phyloP scores from a whole-genome alignment of 2,888 invertebrate genomes.

The Capitulum mitella region DNA sequence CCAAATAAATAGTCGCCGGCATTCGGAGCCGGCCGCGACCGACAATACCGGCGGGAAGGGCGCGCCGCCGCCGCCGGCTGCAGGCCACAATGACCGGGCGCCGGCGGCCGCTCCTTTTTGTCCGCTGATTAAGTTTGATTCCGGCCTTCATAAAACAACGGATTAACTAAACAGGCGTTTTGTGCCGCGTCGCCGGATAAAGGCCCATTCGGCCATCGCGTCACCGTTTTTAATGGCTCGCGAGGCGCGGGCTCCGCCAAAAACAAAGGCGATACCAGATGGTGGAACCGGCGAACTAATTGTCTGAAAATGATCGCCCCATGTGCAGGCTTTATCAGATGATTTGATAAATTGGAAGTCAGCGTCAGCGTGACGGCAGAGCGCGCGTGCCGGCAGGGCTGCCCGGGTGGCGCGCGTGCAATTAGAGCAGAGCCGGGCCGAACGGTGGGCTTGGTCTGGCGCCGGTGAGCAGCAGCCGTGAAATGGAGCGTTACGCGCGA shows the following conservation, averaged over 20 bases:
- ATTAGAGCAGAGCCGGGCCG: not conserved
- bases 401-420: no score
- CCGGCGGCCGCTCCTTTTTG: not conserved
- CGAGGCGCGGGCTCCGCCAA: not conserved
- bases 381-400: no score
- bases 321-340: conserved; percentile 6
- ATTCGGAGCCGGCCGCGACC: not conserved
- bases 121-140: conserved; percentile 22
- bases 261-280: conserved; percentile 9
- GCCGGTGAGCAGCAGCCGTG: not conserved
- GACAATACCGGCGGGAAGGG: not conserved
- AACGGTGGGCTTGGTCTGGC: not conserved
- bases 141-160: conserved; percentile 23
- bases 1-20: no score
- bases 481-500: not conserved
- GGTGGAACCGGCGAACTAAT: not conserved
- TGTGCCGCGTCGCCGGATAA: conserved; percentile 12
- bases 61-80: not conserved
- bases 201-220: not conserved
- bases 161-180: conserved; percentile 20
- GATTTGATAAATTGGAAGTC: conserved; percentile 18
- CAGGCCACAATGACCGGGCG: conserved; percentile 46
- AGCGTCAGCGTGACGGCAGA: not conserved
- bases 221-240: not conserved
- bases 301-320: not conserved